Evolutionary conservation across 2,113 vertebrate species (phyloP).

Genomic region (Scytalopus superciliaris): DNA sequence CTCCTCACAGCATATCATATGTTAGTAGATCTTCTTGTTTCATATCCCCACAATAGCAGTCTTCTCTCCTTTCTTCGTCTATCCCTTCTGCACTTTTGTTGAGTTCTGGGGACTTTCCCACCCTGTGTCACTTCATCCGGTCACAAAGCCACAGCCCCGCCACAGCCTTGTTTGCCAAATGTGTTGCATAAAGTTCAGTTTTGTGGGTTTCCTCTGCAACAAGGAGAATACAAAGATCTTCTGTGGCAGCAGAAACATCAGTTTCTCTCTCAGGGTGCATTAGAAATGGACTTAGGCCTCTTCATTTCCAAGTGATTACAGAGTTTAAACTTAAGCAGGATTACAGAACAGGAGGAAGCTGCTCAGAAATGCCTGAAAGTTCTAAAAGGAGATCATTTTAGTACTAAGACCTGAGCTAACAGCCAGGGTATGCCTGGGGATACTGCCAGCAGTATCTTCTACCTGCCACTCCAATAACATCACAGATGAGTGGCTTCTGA

Average conservation of each 20-base stretch:
- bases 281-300: not conserved
- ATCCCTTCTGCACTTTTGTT: not conserved
- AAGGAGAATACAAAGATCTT: slow-evolving; percentile 5
- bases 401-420: not conserved
- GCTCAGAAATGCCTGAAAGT: not conserved
- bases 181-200: not conserved
- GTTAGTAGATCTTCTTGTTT: not conserved
- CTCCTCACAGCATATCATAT: not conserved
- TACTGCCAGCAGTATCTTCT: not conserved
- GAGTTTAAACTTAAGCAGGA: not conserved
- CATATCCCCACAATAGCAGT: not conserved
- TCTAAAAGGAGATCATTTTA: not conserved
- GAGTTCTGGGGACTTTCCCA: slow-evolving; percentile 13
- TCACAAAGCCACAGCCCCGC: slow-evolving; percentile 24
- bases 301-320: not conserved
- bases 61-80: not conserved
- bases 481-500: not conserved
- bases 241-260: not conserved
- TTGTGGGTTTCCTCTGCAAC: slow-evolving; percentile 5
- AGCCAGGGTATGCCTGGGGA: not conserved
- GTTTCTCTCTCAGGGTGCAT: not conserved
- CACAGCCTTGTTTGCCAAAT: not conserved
- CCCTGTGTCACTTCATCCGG: slow-evolving; percentile 17
- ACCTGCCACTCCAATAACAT: not conserved
- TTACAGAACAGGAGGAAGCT: not conserved